Percentiles rank a stretch among this genome's conserved stretches.
Evolutionary conservation across 2,888 invertebrate species (phyloP).

Genomic region (Pristionchus maxplancki): DNA sequence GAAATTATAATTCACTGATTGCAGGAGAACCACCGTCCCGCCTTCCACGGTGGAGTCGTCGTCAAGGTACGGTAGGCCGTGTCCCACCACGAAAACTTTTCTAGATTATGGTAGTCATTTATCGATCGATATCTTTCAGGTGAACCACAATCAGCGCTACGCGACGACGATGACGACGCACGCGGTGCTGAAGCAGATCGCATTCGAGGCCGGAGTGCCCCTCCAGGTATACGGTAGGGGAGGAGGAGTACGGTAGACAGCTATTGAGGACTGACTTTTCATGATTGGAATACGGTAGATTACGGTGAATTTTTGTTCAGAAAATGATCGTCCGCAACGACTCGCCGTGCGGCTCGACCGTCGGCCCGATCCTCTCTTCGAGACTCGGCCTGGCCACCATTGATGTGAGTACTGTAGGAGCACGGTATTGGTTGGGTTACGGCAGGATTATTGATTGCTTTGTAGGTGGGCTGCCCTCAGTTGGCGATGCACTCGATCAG

Average conservation of each 20-base stretch:
- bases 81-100: background rate
- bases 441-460: background rate
- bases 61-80: slow-evolving; percentile 61
- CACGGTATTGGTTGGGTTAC: background rate
- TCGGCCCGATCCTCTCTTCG: slow-evolving; percentile 81
- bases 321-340: slow-evolving; percentile 81
- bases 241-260: background rate
- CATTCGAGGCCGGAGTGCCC: slow-evolving; percentile 78
- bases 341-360: slow-evolving; percentile 80
- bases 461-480: slow-evolving; percentile 79
- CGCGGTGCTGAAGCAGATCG: slow-evolving; percentile 79
- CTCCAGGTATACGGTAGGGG: slow-evolving; percentile 77
- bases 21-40: slow-evolving; percentile 71
- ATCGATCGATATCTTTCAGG: slow-evolving; percentile 53
- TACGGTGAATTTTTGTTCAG: slow-evolving; percentile 69
- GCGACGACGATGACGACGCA: slow-evolving; percentile 80
- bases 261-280: background rate
- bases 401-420: slow-evolving; percentile 76
- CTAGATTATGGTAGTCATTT: slow-evolving; percentile 31
- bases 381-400: slow-evolving; percentile 80
- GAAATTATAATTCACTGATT: background rate
- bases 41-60: slow-evolving; percentile 72
- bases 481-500: slow-evolving; percentile 81
- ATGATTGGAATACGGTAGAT: background rate
- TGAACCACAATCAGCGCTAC: slow-evolving; percentile 81